These are phyloP conservation scores for Heteronetta atricapilla DNA, from an alignment of 2,113 vertebrate species.

Conservation along the genomic window DNA sequence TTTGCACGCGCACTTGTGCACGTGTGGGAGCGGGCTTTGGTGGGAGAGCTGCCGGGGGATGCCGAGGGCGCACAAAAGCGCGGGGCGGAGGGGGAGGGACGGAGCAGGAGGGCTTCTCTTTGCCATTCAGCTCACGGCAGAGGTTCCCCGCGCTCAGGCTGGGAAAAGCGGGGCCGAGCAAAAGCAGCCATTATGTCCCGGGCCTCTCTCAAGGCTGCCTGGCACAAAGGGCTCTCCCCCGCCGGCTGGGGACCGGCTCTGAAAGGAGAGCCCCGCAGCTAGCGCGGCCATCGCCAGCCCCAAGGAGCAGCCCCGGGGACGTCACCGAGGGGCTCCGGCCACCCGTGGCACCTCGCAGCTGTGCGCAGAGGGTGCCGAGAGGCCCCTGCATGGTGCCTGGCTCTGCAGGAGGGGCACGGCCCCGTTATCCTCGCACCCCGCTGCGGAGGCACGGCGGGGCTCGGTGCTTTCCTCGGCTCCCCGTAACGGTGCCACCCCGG, in stretches of 20 bases:
- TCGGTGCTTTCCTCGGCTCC: neutral
- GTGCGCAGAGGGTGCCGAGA: rapidly evolving
- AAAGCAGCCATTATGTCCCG: conserved; percentile 40
- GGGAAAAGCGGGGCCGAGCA: neutral
- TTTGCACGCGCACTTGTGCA: rapidly evolving
- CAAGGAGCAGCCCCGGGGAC: rapidly evolving
- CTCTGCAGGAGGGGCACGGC: neutral
- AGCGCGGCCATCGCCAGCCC: rapidly evolving
- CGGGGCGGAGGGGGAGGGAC: neutral
- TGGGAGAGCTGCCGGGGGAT: neutral
- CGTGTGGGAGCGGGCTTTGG: neutral
- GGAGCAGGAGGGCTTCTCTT: neutral
- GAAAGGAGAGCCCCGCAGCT: neutral
- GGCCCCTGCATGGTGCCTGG: rapidly evolving
- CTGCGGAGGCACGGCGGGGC: neutral
- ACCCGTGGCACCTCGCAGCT: neutral
- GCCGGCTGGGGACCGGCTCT: neutral
- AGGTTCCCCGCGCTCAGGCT: neutral
- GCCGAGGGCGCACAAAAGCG: neutral
- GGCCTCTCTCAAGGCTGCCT: neutral
- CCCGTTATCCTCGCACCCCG: rapidly evolving
- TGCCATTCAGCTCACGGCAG: conserved; percentile 60
- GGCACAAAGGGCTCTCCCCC: conserved; percentile 29
- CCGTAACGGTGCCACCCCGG: rapidly evolving
- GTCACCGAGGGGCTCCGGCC: rapidly evolving